A percentile compares a stretch with the other conserved stretches of the same genome.
phyloP scores from a whole-genome alignment of 2,888 invertebrate species.

The Dichetophora obliterata region DNA sequence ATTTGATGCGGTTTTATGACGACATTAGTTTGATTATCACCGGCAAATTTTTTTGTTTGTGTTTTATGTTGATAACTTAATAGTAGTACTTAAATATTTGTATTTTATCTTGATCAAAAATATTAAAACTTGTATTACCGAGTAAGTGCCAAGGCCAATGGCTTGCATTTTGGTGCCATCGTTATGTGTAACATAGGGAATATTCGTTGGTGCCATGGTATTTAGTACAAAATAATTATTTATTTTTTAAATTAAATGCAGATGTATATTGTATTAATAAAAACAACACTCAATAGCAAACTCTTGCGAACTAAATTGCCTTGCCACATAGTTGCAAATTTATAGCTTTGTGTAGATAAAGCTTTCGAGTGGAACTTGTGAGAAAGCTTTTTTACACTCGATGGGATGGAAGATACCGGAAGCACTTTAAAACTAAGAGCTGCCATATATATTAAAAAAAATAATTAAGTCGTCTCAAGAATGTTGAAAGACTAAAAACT shows the following conservation, averaged over 20 bases:
- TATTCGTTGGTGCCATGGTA: slow-evolving; percentile 19
- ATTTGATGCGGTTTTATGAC: too few relatives aligned
- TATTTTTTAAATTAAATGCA: not conserved
- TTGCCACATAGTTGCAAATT: not conserved
- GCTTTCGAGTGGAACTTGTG: not conserved
- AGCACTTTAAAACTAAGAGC: too few relatives aligned
- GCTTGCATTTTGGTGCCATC: slow-evolving; percentile 64
- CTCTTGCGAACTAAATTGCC: not conserved
- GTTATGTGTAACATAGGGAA: slow-evolving; percentile 58
- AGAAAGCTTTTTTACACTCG: too few relatives aligned
- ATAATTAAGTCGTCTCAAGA: too few relatives aligned
- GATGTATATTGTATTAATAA: not conserved
- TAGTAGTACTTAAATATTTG: too few relatives aligned
- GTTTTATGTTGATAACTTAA: too few relatives aligned
- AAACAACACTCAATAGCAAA: not conserved
- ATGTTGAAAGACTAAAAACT: too few relatives aligned
- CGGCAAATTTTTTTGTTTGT: too few relatives aligned
- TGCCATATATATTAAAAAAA: too few relatives aligned
- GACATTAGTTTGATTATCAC: too few relatives aligned
- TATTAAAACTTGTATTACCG: slow-evolving; percentile 51
- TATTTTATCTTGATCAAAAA: not conserved
- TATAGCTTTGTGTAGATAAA: not conserved
- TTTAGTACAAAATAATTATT: not conserved
- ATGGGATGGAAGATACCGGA: too few relatives aligned
- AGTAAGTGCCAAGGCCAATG: slow-evolving; percentile 66